These are phyloP conservation scores for Leguminivora glycinivorella DNA, from an alignment of 1,140 invertebrate genomes.

Conservation along the genomic window DNA sequence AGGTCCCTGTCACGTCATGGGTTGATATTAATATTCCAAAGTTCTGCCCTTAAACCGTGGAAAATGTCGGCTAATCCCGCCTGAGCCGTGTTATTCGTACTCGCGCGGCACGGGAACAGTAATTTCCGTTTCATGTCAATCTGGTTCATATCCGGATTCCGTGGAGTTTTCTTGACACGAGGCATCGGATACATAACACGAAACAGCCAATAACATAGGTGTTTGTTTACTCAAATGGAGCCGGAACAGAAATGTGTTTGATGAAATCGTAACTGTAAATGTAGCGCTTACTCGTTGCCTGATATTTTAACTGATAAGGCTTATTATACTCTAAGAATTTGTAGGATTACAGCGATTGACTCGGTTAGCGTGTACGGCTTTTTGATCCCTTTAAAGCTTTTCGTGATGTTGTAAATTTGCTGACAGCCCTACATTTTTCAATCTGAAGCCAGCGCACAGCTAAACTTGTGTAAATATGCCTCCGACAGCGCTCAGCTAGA, in stretches of 20 bases:
- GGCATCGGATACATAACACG: conserved; percentile 2
- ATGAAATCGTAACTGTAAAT: background rate
- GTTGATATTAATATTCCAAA: conserved; percentile 24
- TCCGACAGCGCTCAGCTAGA: conserved; percentile 21
- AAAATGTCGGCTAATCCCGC: conserved; percentile 2
- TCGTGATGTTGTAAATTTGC: background rate
- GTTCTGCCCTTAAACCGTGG: conserved; percentile 17
- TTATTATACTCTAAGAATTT: background rate
- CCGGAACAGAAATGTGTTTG: background rate
- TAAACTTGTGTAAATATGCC: conserved; percentile 22
- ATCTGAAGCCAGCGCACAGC: background rate
- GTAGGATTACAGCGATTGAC: background rate
- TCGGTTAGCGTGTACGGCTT: conserved; percentile 1
- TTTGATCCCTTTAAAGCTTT: conserved; percentile 21
- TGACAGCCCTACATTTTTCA: background rate
- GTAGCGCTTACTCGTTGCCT: background rate
- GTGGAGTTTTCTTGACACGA: conserved; percentile 12
- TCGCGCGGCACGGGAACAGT: conserved; percentile 19
- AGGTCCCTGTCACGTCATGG: conserved; percentile 15
- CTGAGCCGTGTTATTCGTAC: conserved; percentile 12
- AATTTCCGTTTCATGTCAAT: conserved; percentile 20
- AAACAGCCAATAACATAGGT: background rate
- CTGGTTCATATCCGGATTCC: conserved; percentile 19
- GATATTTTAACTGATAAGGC: background rate
- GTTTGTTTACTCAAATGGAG: background rate